These are phyloP conservation scores for Drosophila bipectinata DNA, from an alignment of 1,140 invertebrate genomes.

Conservation along the genomic window DNA sequence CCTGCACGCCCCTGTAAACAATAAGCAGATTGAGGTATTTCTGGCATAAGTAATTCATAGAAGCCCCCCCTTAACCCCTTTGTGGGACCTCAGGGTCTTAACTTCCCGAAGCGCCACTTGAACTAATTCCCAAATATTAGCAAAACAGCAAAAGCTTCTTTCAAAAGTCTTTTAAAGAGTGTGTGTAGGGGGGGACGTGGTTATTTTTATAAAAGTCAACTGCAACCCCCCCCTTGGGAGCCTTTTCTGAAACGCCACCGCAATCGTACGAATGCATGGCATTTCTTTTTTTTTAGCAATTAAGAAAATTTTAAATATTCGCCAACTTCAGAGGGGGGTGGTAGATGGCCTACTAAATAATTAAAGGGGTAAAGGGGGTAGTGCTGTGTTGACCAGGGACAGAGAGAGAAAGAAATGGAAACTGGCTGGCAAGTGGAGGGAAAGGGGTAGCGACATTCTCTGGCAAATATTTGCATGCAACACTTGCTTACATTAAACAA, in stretches of 20 bases:
- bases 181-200: neutral
- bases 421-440: slow-evolving; percentile 3
- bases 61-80: neutral
- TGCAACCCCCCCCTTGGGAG: neutral
- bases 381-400: neutral
- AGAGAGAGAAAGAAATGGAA: neutral
- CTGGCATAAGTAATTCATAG: slow-evolving; percentile 45
- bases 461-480: slow-evolving; percentile 48
- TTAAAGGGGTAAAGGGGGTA: slow-evolving; percentile 5
- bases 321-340: slow-evolving; percentile 1
- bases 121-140: slow-evolving; percentile 55
- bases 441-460: neutral
- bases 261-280: slow-evolving; percentile 8
- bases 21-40: slow-evolving; percentile 51
- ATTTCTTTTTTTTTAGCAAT: slow-evolving; percentile 35
- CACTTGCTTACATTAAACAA: slow-evolving; percentile 54
- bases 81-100: neutral
- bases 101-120: slow-evolving; percentile 26
- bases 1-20: slow-evolving; percentile 25
- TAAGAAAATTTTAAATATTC: slow-evolving; percentile 37
- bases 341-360: slow-evolving; percentile 36
- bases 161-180: slow-evolving; percentile 11
- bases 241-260: neutral
- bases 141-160: slow-evolving; percentile 38
- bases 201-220: slow-evolving; percentile 27